phyloP scores from a whole-genome alignment of 2,888 invertebrate species.

The Lithodes maja region DNA sequence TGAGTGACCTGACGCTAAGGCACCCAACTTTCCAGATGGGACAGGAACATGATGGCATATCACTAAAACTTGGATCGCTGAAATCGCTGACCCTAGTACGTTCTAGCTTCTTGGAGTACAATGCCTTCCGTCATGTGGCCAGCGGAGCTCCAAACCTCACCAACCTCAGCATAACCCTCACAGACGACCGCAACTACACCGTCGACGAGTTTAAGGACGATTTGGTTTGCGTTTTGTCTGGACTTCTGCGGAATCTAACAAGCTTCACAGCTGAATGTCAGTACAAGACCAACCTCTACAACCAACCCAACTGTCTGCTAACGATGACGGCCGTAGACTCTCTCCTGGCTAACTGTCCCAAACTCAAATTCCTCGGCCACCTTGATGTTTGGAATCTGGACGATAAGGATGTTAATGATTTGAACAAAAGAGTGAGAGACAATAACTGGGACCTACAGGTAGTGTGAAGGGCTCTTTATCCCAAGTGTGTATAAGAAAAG shows the following conservation, averaged over 20 bases:
- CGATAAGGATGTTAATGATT: conserved; percentile 46
- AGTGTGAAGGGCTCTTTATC: neutral
- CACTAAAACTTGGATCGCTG: conserved; percentile 42
- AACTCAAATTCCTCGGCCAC: conserved; percentile 58
- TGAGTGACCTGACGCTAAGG: conserved; percentile 52
- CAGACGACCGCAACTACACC: conserved; percentile 66
- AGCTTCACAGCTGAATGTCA: conserved; percentile 63
- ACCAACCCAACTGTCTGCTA: conserved; percentile 66
- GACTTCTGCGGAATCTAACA: conserved; percentile 49
- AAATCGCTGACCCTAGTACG: conserved; percentile 58
- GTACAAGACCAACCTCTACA: conserved; percentile 64
- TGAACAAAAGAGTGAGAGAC: conserved; percentile 30
- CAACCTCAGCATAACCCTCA: conserved; percentile 48
- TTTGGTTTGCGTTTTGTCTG: conserved; percentile 38
- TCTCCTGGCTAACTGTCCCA: conserved; percentile 53
- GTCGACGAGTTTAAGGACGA: conserved; percentile 66
- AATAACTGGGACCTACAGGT: conserved; percentile 63
- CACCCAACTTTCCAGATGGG: conserved; percentile 65
- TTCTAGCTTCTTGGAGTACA: conserved; percentile 68
- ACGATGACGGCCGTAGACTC: conserved; percentile 50
- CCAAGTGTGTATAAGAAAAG: no score
- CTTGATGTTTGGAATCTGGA: conserved; percentile 64
- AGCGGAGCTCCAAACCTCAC: conserved; percentile 51
- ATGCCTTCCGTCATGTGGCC: conserved; percentile 51
- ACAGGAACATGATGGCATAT: conserved; percentile 38